These are phyloP conservation scores for Paralichthys olivaceus DNA, from an alignment of 2,113 vertebrate genomes.

Conservation along the genomic window DNA sequence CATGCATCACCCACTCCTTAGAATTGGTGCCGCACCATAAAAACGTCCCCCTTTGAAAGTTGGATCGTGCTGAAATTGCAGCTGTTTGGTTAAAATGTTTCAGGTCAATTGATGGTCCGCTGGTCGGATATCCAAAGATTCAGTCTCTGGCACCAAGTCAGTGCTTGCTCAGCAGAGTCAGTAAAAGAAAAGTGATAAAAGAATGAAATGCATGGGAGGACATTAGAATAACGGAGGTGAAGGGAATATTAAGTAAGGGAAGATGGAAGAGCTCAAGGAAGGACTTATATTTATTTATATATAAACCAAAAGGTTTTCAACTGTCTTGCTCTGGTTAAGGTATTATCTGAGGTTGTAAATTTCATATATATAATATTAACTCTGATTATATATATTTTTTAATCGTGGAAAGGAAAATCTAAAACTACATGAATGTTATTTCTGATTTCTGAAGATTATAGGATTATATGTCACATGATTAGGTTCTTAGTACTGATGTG, in stretches of 20 bases:
- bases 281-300: not conserved
- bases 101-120: conserved; percentile 8
- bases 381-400: no score
- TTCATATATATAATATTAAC: no score
- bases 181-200: conserved; percentile 24
- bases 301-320: no score
- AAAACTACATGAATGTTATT: no score
- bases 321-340: no score
- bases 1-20: conserved; percentile 9
- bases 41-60: conserved; percentile 54
- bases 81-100: conserved; percentile 28
- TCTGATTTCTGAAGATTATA: no score
- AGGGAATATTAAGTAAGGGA: not conserved
- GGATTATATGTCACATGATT: no score
- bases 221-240: not conserved
- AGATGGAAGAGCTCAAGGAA: not conserved
- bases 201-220: not conserved
- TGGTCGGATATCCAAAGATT: conserved; percentile 5
- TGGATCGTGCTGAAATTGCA: conserved; percentile 48
- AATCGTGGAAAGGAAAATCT: no score
- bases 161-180: conserved; percentile 18
- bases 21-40: conserved; percentile 43
- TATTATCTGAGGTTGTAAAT: no score
- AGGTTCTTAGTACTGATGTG: no score
- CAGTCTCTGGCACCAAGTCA: conserved; percentile 13